Percentiles rank a stretch among this genome's conserved stretches.
These are phyloP conservation scores for Aldrovandia affinis DNA, from an alignment of 2,797 vertebrate species.

Conservation along the genomic window DNA sequence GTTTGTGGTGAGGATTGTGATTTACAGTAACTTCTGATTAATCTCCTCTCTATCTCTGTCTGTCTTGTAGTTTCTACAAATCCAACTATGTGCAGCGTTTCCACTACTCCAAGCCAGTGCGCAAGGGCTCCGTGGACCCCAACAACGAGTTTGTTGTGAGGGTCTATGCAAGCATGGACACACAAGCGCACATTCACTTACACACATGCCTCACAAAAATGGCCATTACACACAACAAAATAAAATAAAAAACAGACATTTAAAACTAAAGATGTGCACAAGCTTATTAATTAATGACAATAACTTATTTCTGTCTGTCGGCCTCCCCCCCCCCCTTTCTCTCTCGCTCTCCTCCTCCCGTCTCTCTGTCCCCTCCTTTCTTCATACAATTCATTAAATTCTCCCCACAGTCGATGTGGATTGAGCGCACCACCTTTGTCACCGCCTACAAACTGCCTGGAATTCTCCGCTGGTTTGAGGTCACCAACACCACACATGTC, in stretches of 20 bases:
- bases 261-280: neutral
- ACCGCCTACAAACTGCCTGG: slow-evolving; percentile 94
- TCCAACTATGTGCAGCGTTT: slow-evolving; percentile 95
- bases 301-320: neutral
- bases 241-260: neutral
- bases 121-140: slow-evolving; percentile 88
- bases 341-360: neutral
- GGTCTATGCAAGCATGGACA: slow-evolving; percentile 43
- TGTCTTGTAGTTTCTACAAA: slow-evolving; percentile 89
- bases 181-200: neutral
- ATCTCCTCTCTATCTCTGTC: neutral
- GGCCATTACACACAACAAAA: neutral
- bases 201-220: neutral
- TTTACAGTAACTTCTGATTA: too few species aligned
- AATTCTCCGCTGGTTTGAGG: slow-evolving; percentile 97
- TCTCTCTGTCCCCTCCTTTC: neutral
- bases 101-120: slow-evolving; percentile 93
- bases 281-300: neutral
- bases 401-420: slow-evolving; percentile 91
- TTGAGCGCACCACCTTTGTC: slow-evolving; percentile 92
- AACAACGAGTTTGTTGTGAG: slow-evolving; percentile 97
- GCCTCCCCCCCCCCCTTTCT: neutral
- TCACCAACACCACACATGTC: slow-evolving; percentile 81
- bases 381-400: too few species aligned
- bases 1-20: too few species aligned